phyloP scores from a whole-genome alignment of 92 coral and sea anemone genomes.

The Epizoanthus scotinus region DNA sequence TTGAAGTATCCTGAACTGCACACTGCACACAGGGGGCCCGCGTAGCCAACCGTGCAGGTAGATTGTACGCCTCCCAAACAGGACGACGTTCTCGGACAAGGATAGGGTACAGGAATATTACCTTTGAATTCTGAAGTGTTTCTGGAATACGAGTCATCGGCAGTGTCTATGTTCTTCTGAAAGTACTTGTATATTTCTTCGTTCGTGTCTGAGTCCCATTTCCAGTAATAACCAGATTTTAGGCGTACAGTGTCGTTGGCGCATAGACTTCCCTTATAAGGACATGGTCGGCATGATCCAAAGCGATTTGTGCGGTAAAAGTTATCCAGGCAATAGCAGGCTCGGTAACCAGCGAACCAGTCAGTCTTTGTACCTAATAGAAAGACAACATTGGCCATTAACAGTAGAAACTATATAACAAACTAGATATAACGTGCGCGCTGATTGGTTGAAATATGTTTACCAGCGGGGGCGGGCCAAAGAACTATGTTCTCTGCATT shows the following conservation, averaged over 20 bases:
- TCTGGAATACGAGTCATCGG: slow-evolving; percentile 36
- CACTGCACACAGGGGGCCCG: slow-evolving; percentile 62
- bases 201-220: slow-evolving; percentile 39
- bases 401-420: too few relatives aligned
- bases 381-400: too few relatives aligned
- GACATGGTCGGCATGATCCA: slow-evolving; percentile 39
- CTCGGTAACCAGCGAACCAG: slow-evolving; percentile 38
- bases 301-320: slow-evolving; percentile 49
- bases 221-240: slow-evolving; percentile 58
- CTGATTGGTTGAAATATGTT: too few relatives aligned
- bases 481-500: too few relatives aligned
- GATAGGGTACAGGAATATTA: slow-evolving; percentile 43
- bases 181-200: slow-evolving; percentile 40
- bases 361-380: slow-evolving; percentile 34
- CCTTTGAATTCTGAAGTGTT: slow-evolving; percentile 34
- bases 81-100: slow-evolving; percentile 50
- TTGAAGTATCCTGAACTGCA: slow-evolving; percentile 50
- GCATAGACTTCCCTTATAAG: slow-evolving; percentile 28
- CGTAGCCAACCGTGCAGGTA: slow-evolving; percentile 56
- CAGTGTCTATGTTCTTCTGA: slow-evolving; percentile 41
- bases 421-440: too few relatives aligned
- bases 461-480: too few relatives aligned
- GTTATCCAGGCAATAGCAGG: slow-evolving; percentile 41
- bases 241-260: slow-evolving; percentile 48
- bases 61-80: slow-evolving; percentile 64